phyloP scores from a whole-genome alignment of 35 echinoderm and acorn worm species.

The Nesometra sesokonis region DNA sequence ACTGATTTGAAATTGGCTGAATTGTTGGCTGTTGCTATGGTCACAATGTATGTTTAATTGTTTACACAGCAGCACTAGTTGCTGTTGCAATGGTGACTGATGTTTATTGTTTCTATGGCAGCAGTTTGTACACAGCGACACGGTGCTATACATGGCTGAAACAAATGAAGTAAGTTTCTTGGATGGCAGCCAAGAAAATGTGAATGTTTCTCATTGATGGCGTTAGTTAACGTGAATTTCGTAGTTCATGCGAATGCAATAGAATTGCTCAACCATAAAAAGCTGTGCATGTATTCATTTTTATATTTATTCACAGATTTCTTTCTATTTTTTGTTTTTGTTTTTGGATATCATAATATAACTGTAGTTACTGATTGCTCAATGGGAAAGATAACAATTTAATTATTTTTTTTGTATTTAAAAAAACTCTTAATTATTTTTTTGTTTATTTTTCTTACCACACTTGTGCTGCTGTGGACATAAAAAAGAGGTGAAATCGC shows the following conservation, averaged over 20 bases:
- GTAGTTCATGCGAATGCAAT: not conserved
- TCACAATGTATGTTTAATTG: too few species aligned
- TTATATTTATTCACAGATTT: not conserved
- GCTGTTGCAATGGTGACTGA: not conserved
- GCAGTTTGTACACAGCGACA: not conserved
- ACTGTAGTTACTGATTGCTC: not conserved
- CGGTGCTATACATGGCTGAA: not conserved
- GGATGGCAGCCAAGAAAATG: not conserved
- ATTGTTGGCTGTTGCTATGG: not conserved
- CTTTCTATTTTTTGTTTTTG: not conserved
- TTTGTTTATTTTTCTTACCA: too few species aligned
- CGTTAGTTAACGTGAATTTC: not conserved
- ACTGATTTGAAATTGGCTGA: not conserved
- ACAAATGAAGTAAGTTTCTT: conserved; percentile 1
- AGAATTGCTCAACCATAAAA: not conserved
- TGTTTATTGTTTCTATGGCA: not conserved
- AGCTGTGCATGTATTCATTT: not conserved
- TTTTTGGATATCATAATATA: not conserved
- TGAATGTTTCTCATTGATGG: not conserved
- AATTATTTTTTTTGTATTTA: too few species aligned
- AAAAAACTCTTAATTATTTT: too few species aligned
- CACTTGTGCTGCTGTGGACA: too few species aligned
- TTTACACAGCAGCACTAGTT: not conserved
- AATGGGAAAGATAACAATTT: not conserved
- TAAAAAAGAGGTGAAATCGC: too few species aligned